Base-by-base conservation (phyloP, 92 coral and sea anemone genomes). In the Umimayanthus chanpuru region DNA sequence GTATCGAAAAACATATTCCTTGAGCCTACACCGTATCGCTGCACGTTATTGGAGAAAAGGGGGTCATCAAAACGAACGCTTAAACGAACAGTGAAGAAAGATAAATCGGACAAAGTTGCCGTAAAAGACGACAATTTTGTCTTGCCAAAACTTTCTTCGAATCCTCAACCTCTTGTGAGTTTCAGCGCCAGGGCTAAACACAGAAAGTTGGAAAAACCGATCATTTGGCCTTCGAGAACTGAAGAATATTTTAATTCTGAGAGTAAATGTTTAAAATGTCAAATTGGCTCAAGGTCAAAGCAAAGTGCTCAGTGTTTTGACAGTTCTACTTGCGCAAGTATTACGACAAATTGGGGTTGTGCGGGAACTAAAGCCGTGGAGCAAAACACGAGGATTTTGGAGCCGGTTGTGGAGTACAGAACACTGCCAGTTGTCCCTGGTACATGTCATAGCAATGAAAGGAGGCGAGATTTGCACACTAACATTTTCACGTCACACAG, bases 11-110 rank as follows among this genome's bases (percentile, higher is more conserved):
- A 85, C 68, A 53, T 88, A 72, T 64, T 91, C 47, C 53, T 91
- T 56, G 67, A 85, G 50, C 86, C 81, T 30, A 91, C 93, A 49
- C 93, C 93, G 43, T 91, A 91, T 25, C 86, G 93, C 67, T 88
- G 89, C 68, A 88, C 93, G 7, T 72, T 91, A n/a, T n/a, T 81
- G 47, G 55, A 81, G 50, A 81, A 56, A 58, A 81, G 20, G 16
- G 73, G 30, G 25, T 29, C 85, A 58, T 56, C 72, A 64, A 81
- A 56, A 32, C 47, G 73, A 38, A 11, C 38, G 9, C 7, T 36
- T 61, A 39, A 40, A 38, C 85, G 73, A 26, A 36, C 73, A 10
- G 79, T 9, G 2, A 75, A 23, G 44, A 49, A 15, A 30, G 41
- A 53, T 23, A 80, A 21, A 18, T 6, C 25, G 0, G 85, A 30